These are phyloP conservation scores for Pogonocherus hispidulus DNA, from an alignment of 2,888 invertebrate genomes.

Conservation along the genomic window DNA sequence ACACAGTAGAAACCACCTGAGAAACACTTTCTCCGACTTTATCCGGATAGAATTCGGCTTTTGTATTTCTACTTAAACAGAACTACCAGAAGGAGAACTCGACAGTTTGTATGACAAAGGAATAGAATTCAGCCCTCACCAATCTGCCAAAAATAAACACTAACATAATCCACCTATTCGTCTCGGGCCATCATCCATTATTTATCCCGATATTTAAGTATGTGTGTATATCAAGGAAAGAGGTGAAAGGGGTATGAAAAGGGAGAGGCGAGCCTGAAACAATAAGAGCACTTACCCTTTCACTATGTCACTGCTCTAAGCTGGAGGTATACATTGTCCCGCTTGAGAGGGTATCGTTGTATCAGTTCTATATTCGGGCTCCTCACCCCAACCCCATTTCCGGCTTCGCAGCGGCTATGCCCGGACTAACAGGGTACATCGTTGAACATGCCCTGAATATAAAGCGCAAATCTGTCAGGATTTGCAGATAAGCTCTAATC, in stretches of 20 bases:
- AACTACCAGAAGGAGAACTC: not conserved
- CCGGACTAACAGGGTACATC: conserved; percentile 29
- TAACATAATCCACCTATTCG: conserved; percentile 29
- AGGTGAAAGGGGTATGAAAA: conserved; percentile 6
- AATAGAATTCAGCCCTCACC: conserved; percentile 12
- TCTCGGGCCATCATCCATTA: conserved; percentile 29
- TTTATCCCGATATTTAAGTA: conserved; percentile 32
- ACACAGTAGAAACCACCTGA: too few relatives aligned
- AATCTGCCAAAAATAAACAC: conserved; percentile 25
- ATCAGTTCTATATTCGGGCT: conserved; percentile 23
- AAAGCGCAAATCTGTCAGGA: conserved; percentile 32
- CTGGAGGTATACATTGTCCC: conserved; percentile 26
- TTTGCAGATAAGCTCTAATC: conserved; percentile 24
- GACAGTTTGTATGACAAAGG: not conserved
- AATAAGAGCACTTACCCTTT: conserved; percentile 22
- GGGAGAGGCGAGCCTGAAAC: conserved; percentile 17
- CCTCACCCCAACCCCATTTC: not conserved
- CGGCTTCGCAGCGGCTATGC: conserved; percentile 10
- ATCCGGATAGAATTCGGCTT: too few relatives aligned
- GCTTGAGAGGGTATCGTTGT: conserved; percentile 30
- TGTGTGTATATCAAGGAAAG: conserved; percentile 12
- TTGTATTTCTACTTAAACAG: too few relatives aligned
- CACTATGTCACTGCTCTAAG: conserved; percentile 28
- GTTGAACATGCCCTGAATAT: conserved; percentile 20
- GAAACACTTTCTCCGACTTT: too few relatives aligned